A percentile compares a stretch with the other conserved stretches of the same genome.
phyloP scores from a whole-genome alignment of 1,140 invertebrate species.

The Pseudomyrmex flavicornis region DNA sequence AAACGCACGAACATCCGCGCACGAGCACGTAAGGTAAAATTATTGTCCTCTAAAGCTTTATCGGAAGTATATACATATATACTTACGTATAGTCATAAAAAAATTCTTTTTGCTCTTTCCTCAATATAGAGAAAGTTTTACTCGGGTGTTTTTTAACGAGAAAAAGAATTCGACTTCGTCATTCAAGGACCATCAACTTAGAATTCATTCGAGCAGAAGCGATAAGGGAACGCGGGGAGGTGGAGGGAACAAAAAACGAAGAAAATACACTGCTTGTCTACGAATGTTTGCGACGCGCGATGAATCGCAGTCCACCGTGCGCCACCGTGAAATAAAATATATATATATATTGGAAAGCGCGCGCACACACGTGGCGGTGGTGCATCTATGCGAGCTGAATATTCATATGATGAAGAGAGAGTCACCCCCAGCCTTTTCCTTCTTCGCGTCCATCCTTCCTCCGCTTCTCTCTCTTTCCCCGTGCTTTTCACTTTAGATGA shows the following conservation, averaged over 20 bases:
- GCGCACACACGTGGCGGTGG: not conserved
- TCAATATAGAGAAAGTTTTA: too few species aligned
- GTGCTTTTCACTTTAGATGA: not conserved
- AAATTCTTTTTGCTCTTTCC: too few species aligned
- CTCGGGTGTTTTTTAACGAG: too few species aligned
- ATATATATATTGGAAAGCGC: not conserved
- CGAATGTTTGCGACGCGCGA: conserved; percentile 18
- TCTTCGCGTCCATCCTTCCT: conserved; percentile 23
- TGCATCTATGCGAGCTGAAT: conserved; percentile 63
- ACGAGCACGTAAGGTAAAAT: too few species aligned
- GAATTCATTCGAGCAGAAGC: not conserved
- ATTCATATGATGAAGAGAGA: conserved; percentile 60
- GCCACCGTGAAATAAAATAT: not conserved
- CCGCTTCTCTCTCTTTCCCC: conserved; percentile 19
- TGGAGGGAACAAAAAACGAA: not conserved
- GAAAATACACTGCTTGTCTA: not conserved
- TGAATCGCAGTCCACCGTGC: not conserved
- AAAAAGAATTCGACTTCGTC: not conserved
- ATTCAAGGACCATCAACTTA: not conserved
- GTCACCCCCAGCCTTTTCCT: conserved; percentile 12
- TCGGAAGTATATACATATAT: too few species aligned
- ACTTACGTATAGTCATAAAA: too few species aligned
- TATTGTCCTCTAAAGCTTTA: too few species aligned
- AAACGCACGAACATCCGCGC: too few species aligned
- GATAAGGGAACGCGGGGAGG: not conserved